phyloP scores from a whole-genome alignment of 2,888 invertebrate genomes.

The Sussaba pulchella region DNA sequence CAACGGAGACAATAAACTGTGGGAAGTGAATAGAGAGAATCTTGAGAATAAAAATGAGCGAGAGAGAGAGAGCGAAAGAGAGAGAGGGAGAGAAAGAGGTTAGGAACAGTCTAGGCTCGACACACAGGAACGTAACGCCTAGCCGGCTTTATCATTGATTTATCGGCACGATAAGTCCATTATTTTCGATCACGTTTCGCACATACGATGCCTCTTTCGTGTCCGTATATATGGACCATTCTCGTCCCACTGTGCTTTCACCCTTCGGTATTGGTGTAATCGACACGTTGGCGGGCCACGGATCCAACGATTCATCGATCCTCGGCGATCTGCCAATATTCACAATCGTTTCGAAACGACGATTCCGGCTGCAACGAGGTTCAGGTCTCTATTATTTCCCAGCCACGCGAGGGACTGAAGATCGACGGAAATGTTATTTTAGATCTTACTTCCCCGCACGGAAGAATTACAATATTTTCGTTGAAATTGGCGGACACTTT shows the following conservation, averaged over 20 bases:
- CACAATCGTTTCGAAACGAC: neutral
- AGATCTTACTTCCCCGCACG: too few species aligned
- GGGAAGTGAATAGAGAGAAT: slow-evolving; percentile 61
- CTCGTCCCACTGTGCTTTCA: slow-evolving; percentile 19
- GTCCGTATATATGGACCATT: slow-evolving; percentile 16
- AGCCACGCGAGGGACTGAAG: neutral
- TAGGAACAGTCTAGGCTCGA: slow-evolving; percentile 6
- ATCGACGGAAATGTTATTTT: neutral
- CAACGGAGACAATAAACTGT: slow-evolving; percentile 71
- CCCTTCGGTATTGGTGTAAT: slow-evolving; percentile 51
- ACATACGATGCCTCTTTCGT: slow-evolving; percentile 47
- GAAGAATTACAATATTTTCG: too few species aligned
- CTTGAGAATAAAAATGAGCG: slow-evolving; percentile 45
- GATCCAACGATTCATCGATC: too few species aligned
- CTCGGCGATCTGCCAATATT: too few species aligned
- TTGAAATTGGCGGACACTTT: too few species aligned
- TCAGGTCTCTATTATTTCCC: neutral
- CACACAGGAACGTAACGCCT: slow-evolving; percentile 52
- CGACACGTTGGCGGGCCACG: slow-evolving; percentile 59
- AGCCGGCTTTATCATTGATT: slow-evolving; percentile 77
- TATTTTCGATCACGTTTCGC: slow-evolving; percentile 74
- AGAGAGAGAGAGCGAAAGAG: slow-evolving; percentile 57
- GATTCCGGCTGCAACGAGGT: too few species aligned
- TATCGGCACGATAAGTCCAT: slow-evolving; percentile 74
- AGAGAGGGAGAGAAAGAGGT: slow-evolving; percentile 55